Evolutionary conservation across 2,888 invertebrate species (phyloP), one percentile per base, ranked within the genome.

Genomic region (Eueremaeus valkanovi): DNA sequence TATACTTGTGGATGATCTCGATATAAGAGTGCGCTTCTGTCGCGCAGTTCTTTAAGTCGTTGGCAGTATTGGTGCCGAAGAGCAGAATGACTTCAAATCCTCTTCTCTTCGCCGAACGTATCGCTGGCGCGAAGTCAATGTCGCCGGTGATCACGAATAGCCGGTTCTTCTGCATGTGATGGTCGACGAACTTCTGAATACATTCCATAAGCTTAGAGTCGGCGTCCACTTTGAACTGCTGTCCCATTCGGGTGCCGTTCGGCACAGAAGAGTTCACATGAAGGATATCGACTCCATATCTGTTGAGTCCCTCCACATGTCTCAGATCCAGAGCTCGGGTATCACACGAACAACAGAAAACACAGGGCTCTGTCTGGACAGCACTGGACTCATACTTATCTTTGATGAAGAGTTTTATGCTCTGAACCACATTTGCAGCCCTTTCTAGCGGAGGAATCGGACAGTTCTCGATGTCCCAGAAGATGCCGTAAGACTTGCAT

Each of bases 381-480:
- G 42, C 68, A 8, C 13, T 31, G 1, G 33, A 31, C 36, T 63
- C 63, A 18, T 40, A 68, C 24, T 68, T 68, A 6, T 13, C 18
- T 2, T 11, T 21, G 24, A 68, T 68, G 21, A 42, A 68, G 6
- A 21, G n/a, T 24, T 42, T 40, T 1, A 68, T 42, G 21, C 16
- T 68, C 13, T 40, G 21, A 24, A 68, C 24, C 21, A 68, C 42
- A 42, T 36, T 40, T 1, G 68, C n/a, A 3, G 68, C 68, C 42
- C 40, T 68, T 40, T 42, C 24, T 13, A 21, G 13, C 21, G 16
- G 16, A 18, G 68, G 68, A 36, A 68, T 21, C 13, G n/a, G 11
- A 42, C 68, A 68, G 42, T 68, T 68, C 68, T 68, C 68, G 24
- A 68, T 68, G 13, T 68, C 68, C 68, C 68, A 68, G 24, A 68